Conservation (phyloP, 2,888 invertebrate genomes). For the Diaperis boleti region DNA sequence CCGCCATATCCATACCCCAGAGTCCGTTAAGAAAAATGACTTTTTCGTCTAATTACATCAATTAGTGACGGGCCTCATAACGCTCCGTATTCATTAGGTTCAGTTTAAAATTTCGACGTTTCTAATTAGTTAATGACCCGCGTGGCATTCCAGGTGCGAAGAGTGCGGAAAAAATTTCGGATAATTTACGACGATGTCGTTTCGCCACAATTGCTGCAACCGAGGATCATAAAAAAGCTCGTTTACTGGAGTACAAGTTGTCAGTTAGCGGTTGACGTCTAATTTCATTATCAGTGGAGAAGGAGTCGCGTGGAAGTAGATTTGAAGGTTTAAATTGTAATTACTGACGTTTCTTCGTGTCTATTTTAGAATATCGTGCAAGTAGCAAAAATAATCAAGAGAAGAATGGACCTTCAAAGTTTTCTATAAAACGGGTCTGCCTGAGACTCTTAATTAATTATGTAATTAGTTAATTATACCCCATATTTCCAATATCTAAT, state of each 20-base stretch:
- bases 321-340: not conserved
- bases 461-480: too few relatives aligned
- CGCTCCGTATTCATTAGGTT: slow-evolving; percentile 14
- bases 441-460: too few relatives aligned
- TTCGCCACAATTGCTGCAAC: slow-evolving; percentile 1
- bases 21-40: slow-evolving; percentile 8
- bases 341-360: not conserved
- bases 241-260: not conserved
- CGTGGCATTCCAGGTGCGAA: not conserved
- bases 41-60: slow-evolving; percentile 11
- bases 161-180: not conserved
- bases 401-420: too few relatives aligned
- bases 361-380: not conserved
- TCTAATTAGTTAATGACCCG: slow-evolving; percentile 12
- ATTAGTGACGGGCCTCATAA: slow-evolving; percentile 2
- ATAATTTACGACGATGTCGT: not conserved
- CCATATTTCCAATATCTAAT: too few relatives aligned
- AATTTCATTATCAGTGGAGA: slow-evolving; percentile 1
- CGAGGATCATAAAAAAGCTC: not conserved
- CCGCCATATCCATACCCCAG: not conserved
- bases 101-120: slow-evolving; percentile 5
- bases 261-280: not conserved
- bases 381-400: too few relatives aligned
- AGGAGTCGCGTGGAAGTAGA: not conserved
- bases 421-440: too few relatives aligned